Base-by-base conservation (phyloP, 2,113 vertebrate genomes). In the Cathartes aura region DNA sequence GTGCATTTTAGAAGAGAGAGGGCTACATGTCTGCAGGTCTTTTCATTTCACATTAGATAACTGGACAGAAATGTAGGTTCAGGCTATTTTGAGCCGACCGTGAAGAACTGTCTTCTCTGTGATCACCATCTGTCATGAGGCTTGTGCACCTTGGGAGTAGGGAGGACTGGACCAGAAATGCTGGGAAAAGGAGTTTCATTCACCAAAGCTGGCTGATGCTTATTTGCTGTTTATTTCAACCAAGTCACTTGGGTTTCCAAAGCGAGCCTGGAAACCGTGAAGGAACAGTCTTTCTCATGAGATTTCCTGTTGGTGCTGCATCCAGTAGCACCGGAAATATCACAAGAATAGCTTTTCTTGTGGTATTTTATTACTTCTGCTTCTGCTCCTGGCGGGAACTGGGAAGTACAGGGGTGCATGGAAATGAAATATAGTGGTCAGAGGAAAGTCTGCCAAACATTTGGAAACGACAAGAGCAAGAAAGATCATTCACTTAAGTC, bases 301-400 rank as follows among this genome's bases (percentile, higher is more conserved):
- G 95, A 97, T 97, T 97, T 97, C 95, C 97, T 97, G 97, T 95
- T 95, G 90, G 79, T 88, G 67, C 82, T 94, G 89, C 85, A 82
- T 96, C 91, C 93, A 96, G 93, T 94, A 95, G 91, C 93, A 88
- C 71, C 43, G 86, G 97, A 98, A 97, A 97, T 90, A 96, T 86
- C 86, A 97, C 93, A 97, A 96, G 96, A 97, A 97, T 97, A 97
- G 88, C 86, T 94, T 96, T 95, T 87, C 86, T 92, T 94, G 89
- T 78, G 89, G 92, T 97, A 59, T 97, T 97, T 97, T 97, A 97
- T 97, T 95, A 94, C 95, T 97, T 98, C 97, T 97, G 93, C 90
- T 97, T 97, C 94, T 98, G 86, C 94, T 95, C 16, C 86, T 92
- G 88, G 34, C 81, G 32, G 43, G 87, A 96, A 96, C 68, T 73